Evolutionary conservation across 64 coral and sea anemone species (phyloP).

Genomic region (Montipora efflorescens): DNA sequence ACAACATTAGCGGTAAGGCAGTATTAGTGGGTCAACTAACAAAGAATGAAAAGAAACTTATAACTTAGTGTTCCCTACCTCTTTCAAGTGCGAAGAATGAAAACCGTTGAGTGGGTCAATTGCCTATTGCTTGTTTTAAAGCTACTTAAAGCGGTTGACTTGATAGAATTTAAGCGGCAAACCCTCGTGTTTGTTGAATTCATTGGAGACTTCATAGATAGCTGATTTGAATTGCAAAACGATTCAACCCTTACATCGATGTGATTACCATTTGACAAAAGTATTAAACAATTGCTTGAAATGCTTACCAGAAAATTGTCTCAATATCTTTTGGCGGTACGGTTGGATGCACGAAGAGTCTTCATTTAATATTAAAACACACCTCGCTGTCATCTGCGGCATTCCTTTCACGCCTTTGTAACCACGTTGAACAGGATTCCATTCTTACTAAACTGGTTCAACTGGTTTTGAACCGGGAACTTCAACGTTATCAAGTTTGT

Average conservation of each 20-base stretch:
- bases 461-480: neutral
- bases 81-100: too few species aligned
- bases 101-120: neutral
- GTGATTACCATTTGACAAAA: neutral
- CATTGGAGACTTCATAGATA: neutral
- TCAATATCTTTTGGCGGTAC: neutral
- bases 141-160: neutral
- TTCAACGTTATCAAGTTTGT: too few species aligned
- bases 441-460: conserved; percentile 18
- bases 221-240: conserved; percentile 47
- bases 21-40: neutral
- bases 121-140: neutral
- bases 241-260: neutral
- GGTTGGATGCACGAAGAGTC: neutral
- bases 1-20: neutral
- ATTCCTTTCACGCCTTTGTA: conserved; percentile 36
- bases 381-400: conserved; percentile 13
- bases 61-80: too few species aligned
- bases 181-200: neutral
- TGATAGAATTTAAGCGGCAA: too few species aligned
- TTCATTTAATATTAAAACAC: neutral
- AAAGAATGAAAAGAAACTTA: too few species aligned
- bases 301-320: neutral
- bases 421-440: conserved; percentile 34
- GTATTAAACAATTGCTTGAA: neutral